A percentile compares a stretch with the other conserved stretches of the same genome.
Conservation (phyloP, 2,113 vertebrate genomes). For the Acrocephalus arundinaceus region DNA sequence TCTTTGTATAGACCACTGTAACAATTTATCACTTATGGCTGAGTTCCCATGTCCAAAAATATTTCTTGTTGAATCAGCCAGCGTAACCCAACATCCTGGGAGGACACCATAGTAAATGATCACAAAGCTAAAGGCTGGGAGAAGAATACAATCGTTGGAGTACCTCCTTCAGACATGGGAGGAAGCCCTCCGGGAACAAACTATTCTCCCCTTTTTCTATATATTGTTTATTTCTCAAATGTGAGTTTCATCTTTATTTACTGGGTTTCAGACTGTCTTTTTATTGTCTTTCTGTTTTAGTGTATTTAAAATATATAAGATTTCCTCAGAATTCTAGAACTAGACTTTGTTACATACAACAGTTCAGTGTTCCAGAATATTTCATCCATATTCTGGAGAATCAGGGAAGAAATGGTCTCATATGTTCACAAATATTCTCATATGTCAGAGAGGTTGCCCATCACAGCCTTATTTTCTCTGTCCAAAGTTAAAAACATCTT, state of each 20-base stretch:
- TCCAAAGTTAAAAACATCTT: background rate
- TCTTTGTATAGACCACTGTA: background rate
- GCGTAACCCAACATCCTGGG: accelerated
- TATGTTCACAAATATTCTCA: background rate
- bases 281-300: background rate
- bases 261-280: background rate
- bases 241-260: background rate
- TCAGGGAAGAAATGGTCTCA: background rate
- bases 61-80: background rate
- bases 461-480: background rate
- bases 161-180: background rate
- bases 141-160: accelerated
- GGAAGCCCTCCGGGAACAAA: background rate
- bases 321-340: background rate
- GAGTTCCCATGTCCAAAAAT: background rate
- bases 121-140: background rate
- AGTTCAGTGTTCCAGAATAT: background rate
- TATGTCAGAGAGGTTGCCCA: background rate
- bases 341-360: accelerated
- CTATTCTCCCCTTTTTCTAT: background rate
- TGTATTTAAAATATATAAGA: too few species aligned
- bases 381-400: background rate
- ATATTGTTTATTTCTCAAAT: background rate
- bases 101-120: accelerated
- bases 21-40: background rate